phyloP scores from a whole-genome alignment of 2,113 vertebrate species.

The Phocoena phocoena region DNA sequence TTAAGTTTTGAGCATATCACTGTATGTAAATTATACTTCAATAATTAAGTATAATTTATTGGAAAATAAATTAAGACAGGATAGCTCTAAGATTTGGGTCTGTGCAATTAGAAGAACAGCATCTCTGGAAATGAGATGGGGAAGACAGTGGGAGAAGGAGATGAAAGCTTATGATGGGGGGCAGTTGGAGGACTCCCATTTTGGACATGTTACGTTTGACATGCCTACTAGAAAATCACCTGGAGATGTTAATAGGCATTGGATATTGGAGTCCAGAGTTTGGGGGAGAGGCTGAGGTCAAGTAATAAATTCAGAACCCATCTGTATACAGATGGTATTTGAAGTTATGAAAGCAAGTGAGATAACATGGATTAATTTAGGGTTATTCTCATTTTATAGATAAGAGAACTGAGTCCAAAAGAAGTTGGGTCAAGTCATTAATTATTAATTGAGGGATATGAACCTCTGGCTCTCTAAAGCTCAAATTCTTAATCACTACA shows the following conservation, averaged over 20 bases:
- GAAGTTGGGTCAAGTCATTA: not conserved
- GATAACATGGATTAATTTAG: not conserved
- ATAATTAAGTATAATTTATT: not conserved
- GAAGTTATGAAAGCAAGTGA: not conserved
- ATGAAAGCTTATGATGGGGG: not conserved
- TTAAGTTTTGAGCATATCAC: not conserved
- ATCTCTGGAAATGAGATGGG: fast-evolving
- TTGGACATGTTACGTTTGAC: not conserved
- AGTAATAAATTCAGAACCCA: not conserved
- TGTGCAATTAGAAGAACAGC: not conserved
- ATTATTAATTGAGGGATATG: not conserved
- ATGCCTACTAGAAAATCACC: not conserved
- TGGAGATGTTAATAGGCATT: not conserved
- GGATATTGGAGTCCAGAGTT: not conserved
- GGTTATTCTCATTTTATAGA: not conserved
- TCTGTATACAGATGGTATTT: not conserved
- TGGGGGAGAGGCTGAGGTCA: not conserved
- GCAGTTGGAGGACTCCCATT: not conserved
- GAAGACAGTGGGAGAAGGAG: not conserved
- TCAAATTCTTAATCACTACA: not conserved
- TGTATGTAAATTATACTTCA: not conserved
- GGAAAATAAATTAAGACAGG: not conserved
- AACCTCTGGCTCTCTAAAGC: not conserved
- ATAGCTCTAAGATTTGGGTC: not conserved
- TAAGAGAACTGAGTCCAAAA: not conserved